Conservation (phyloP, 2,888 invertebrate species). For the Papilio elwesi region DNA sequence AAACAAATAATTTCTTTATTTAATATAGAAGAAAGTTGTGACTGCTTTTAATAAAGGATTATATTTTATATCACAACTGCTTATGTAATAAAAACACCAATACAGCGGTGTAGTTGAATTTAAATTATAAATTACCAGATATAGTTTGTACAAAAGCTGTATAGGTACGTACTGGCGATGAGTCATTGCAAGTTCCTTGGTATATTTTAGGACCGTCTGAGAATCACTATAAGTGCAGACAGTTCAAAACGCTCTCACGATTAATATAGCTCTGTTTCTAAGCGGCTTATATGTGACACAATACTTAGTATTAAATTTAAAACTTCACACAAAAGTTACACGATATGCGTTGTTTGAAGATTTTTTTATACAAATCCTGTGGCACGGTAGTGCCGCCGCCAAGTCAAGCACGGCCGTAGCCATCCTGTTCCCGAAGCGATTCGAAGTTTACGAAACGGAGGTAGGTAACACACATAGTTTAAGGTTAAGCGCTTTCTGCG, state of each 20-base stretch:
- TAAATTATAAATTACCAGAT: conserved; percentile 4
- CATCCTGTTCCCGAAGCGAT: too few species aligned
- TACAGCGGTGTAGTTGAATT: background rate
- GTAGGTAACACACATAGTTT: too few species aligned
- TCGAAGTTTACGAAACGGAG: too few species aligned
- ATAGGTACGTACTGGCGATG: conserved; percentile 55
- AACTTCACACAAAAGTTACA: background rate
- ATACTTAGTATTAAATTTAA: background rate
- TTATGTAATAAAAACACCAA: background rate
- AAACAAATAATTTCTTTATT: background rate
- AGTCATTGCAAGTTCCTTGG: conserved; percentile 62
- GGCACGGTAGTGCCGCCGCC: too few species aligned
- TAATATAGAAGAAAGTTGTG: too few species aligned
- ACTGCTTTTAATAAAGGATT: background rate
- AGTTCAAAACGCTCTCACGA: conserved; percentile 53
- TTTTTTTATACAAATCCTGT: too few species aligned
- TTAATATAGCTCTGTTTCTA: conserved; percentile 44
- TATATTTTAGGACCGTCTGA: conserved; percentile 77
- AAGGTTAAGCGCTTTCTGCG: too few species aligned
- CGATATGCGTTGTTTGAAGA: too few species aligned
- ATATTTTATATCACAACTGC: background rate
- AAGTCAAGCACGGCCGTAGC: too few species aligned
- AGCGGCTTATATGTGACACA: conserved; percentile 17
- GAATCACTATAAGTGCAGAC: conserved; percentile 67
- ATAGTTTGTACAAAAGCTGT: conserved; percentile 43